Conservation (phyloP, 2,113 vertebrate genomes). For the Corythoichthys intestinalis region DNA sequence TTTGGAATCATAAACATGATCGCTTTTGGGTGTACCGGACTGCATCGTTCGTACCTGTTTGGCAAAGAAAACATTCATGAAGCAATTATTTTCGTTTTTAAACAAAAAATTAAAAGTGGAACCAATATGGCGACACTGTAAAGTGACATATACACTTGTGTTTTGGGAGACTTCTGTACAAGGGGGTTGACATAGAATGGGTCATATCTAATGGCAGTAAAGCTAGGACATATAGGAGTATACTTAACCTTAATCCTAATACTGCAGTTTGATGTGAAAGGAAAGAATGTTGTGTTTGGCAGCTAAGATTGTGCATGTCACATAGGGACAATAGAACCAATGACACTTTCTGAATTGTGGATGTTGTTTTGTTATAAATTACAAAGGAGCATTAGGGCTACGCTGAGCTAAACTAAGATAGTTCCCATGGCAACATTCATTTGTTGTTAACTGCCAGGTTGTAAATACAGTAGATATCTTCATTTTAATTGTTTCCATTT, state of each 20-base stretch:
- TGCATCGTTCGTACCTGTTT: slow-evolving; percentile 59
- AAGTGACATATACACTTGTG: slow-evolving; percentile 27
- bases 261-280: not conserved
- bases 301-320: slow-evolving; percentile 26
- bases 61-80: slow-evolving; percentile 63
- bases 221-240: not conserved
- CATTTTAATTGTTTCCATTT: no score
- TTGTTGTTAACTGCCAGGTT: not conserved
- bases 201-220: slow-evolving; percentile 5
- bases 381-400: not conserved
- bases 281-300: slow-evolving; percentile 27
- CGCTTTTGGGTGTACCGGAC: slow-evolving; percentile 46
- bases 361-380: not conserved
- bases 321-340: slow-evolving; percentile 13
- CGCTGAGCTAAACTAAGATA: not conserved
- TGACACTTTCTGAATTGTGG: slow-evolving; percentile 3
- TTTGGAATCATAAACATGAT: slow-evolving; percentile 43
- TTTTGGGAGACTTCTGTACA: slow-evolving; percentile 5
- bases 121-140: slow-evolving; percentile 38
- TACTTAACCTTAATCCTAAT: slow-evolving; percentile 6
- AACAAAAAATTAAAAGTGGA: slow-evolving; percentile 25
- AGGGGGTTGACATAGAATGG: not conserved
- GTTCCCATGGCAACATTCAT: not conserved
- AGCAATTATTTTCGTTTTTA: slow-evolving; percentile 29
- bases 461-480: not conserved